Conservation (phyloP, 2,888 invertebrate genomes). For the Crossocerus cetratus region DNA sequence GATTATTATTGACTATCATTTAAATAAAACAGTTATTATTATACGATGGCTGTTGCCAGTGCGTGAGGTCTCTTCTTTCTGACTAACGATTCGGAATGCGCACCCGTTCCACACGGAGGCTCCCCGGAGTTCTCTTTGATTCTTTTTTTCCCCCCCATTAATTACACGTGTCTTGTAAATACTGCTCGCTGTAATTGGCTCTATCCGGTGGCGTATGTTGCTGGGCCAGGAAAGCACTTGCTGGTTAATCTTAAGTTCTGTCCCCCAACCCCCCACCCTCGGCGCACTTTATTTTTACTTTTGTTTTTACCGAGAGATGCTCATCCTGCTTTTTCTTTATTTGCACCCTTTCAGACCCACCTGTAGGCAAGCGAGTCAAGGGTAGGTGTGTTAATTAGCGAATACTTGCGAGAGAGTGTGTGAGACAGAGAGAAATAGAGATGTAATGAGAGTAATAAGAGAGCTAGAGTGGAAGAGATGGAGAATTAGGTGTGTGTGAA, state of each 20-base stretch:
- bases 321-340: conserved; percentile 66
- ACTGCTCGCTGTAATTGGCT: not conserved
- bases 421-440: conserved; percentile 23
- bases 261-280: conserved; percentile 36
- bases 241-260: not conserved
- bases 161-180: not conserved
- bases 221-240: too few relatives aligned
- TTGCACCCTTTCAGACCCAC: conserved; percentile 75
- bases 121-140: not conserved
- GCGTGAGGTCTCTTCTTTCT: too few relatives aligned
- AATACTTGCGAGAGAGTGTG: conserved; percentile 2
- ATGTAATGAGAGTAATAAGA: conserved; percentile 51
- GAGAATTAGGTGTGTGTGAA: conserved; percentile 1
- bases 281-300: conserved; percentile 55
- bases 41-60: conserved; percentile 41
- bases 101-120: too few relatives aligned
- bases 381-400: conserved; percentile 35
- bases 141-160: not conserved
- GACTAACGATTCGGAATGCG: too few relatives aligned
- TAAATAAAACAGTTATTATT: conserved; percentile 61
- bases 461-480: conserved; percentile 46
- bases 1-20: conserved; percentile 55
- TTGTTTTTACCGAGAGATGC: conserved; percentile 49
- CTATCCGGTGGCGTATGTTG: too few relatives aligned
- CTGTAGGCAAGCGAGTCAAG: conserved; percentile 65